Percentiles rank a stretch among this genome's conserved stretches.
These are phyloP conservation scores for Cephus runcator DNA, from an alignment of 2,888 invertebrate genomes.

Conservation along the genomic window DNA sequence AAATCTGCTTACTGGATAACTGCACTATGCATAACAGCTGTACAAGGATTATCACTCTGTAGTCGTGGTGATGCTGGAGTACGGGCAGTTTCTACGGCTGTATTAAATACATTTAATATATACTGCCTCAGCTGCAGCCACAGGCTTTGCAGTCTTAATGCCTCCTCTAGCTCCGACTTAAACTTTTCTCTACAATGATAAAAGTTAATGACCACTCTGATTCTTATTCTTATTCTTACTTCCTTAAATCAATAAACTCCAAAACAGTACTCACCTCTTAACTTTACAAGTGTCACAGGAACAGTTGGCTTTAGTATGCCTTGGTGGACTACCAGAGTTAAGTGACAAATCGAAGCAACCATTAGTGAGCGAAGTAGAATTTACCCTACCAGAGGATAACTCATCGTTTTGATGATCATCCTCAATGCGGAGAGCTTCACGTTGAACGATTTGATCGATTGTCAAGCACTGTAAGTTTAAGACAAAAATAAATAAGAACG, in stretches of 20 bases:
- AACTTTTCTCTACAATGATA: constrained; percentile 40
- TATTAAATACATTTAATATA: constrained; percentile 63
- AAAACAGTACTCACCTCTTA: constrained; percentile 42
- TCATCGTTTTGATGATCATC: constrained; percentile 1
- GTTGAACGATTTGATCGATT: constrained; percentile 22
- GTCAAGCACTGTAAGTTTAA: constrained; percentile 21
- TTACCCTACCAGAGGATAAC: neutral
- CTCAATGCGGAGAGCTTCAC: neutral
- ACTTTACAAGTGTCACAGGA: constrained; percentile 53
- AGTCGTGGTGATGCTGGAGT: constrained; percentile 35
- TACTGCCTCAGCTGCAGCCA: constrained; percentile 67
- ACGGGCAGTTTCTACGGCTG: constrained; percentile 52
- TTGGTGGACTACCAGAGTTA: constrained; percentile 20
- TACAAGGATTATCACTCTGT: constrained; percentile 41
- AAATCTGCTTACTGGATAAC: constrained; percentile 63
- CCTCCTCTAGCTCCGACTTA: constrained; percentile 62
- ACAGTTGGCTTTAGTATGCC: constrained; percentile 41
- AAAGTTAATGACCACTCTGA: neutral
- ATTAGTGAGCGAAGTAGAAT: constrained; percentile 17
- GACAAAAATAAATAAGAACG: neutral
- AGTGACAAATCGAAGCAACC: constrained; percentile 22
- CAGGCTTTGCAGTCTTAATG: constrained; percentile 63
- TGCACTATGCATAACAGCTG: constrained; percentile 60
- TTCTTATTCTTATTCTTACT: neutral
- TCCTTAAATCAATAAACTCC: neutral